Conservation (phyloP, 2,888 invertebrate species). For the Neoascia interrupta region DNA sequence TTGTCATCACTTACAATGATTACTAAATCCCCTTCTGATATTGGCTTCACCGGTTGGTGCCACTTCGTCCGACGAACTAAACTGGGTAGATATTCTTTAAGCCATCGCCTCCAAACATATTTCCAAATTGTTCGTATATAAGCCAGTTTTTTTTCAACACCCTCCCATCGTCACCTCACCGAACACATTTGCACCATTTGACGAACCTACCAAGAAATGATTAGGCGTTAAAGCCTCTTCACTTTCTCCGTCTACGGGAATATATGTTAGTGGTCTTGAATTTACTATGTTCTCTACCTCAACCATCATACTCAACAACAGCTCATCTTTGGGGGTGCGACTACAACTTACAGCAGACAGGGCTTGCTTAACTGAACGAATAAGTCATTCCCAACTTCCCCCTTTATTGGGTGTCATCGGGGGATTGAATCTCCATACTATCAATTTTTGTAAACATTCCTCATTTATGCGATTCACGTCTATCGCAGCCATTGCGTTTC, state of each 20-base stretch:
- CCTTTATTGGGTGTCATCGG: conserved; percentile 5
- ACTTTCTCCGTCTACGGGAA: conserved; percentile 1
- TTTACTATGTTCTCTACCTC: background rate
- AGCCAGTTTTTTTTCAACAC: conserved; percentile 15
- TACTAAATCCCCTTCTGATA: conserved; percentile 7
- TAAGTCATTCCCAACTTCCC: background rate
- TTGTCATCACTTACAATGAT: background rate
- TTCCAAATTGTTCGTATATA: conserved; percentile 1
- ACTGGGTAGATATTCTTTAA: conserved; percentile 10
- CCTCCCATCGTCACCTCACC: conserved; percentile 5
- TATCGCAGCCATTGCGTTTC: background rate
- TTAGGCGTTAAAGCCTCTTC: conserved; percentile 24
- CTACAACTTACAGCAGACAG: background rate
- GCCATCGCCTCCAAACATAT: conserved; percentile 11
- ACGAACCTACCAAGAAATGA: conserved; percentile 20
- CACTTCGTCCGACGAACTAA: conserved; percentile 2
- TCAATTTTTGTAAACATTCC: background rate
- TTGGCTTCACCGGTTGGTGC: background rate
- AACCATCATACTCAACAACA: background rate
- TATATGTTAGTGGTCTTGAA: background rate
- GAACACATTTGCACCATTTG: background rate
- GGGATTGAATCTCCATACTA: conserved; percentile 23
- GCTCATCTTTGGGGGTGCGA: background rate
- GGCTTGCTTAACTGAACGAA: background rate
- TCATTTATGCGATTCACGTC: background rate